Evolutionary conservation across 1,140 invertebrate genomes (phyloP), one percentile per base, ranked within the genome.

Genomic region (Latrodectus geometricus): DNA sequence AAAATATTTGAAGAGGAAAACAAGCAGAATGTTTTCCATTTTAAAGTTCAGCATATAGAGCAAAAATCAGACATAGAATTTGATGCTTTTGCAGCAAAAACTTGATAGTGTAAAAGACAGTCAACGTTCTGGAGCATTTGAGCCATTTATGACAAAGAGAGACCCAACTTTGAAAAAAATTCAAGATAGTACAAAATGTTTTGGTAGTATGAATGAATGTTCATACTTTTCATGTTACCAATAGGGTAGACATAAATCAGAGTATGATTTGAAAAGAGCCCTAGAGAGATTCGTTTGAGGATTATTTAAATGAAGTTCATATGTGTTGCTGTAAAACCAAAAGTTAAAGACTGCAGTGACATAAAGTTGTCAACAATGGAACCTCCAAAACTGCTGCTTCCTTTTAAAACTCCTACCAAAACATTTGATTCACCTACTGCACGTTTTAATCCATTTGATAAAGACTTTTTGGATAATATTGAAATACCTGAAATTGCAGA

Each of bases 371-470:
- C 61, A 54, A 54, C 61, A 9, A 76, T 88, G 77, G 87, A 84
- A 61, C 78, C 88, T 56, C 89, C 89, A 52, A 82, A 89, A 21
- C 77, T 90, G 74, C 87, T 90, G 17, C 89, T 89, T 35, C 89
- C 89, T 48, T 87, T 88, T 50, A 89, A 89, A 83, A 89, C 88
- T 35, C 88, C 89, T 48, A 86, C 84, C 11, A 87, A 88, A 76
- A 70, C 77, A 65, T 77, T 77, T 83, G 87, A 78, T 49, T 50
- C 69, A 52, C 23, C 70, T 66, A 50, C 77, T 80, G 86, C 88
- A 66, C 87, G 94, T 56, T 92, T 93, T 88, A 95, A 96, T 91
- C 97, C 96, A 0, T 97, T 97, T 90, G 95, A 97, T 90, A 94
- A 95, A 88, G 93, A 94, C 75, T 92, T 91, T 90, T 20, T 91